These are phyloP conservation scores for Temnothorax rugatulus DNA, from an alignment of 2,888 invertebrate genomes.

Conservation along the genomic window DNA sequence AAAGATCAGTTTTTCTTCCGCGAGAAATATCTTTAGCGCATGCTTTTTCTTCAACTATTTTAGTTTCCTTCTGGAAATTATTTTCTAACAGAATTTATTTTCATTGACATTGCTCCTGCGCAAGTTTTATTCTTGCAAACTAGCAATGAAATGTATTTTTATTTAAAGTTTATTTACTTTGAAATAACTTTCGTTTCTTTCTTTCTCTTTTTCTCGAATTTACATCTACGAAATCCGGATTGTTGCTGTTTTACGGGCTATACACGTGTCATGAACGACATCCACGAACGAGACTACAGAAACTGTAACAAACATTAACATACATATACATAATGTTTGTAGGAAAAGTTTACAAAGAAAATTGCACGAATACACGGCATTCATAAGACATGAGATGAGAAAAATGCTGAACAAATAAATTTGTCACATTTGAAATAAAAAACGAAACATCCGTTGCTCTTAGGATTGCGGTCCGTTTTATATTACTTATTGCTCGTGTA, in stretches of 20 bases:
- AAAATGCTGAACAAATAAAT: constrained; percentile 42
- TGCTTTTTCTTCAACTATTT: background rate
- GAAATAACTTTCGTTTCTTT: constrained; percentile 24
- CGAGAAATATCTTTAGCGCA: background rate
- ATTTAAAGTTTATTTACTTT: constrained; percentile 20
- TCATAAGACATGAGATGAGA: constrained; percentile 5
- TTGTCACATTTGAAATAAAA: constrained; percentile 22
- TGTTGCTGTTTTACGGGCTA: background rate
- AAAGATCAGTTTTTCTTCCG: background rate
- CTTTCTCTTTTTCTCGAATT: background rate
- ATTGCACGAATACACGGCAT: background rate
- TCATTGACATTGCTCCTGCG: background rate
- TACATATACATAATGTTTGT: background rate
- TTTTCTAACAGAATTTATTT: constrained; percentile 17
- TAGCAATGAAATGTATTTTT: constrained; percentile 9
- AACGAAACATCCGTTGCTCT: constrained; percentile 9
- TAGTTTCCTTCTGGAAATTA: constrained; percentile 3
- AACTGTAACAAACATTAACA: background rate
- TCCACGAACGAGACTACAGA: background rate
- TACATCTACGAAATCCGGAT: constrained; percentile 7
- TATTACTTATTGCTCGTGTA: constrained; percentile 19
- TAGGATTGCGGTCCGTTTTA: constrained; percentile 18
- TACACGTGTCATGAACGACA: background rate
- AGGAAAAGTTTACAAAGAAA: constrained; percentile 18
- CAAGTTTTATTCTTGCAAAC: constrained; percentile 31